Conservation (phyloP, 2,888 invertebrate genomes). For the Standfussiana lucernea region DNA sequence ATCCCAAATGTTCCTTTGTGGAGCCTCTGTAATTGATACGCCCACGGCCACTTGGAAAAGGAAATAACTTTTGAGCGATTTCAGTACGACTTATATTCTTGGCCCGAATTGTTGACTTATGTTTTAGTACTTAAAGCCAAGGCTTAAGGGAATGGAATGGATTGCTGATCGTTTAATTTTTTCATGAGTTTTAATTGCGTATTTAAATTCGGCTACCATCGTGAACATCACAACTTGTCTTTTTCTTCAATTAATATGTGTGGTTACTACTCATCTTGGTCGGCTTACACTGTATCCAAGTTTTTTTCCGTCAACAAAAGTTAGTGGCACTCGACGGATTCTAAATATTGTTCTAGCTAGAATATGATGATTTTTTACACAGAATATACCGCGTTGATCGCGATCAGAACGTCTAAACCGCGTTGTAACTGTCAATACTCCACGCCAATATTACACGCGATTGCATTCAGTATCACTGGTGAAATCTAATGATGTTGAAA, state of each 20-base stretch:
- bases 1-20: conserved; percentile 34
- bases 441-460: background rate
- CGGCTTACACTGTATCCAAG: too few species aligned
- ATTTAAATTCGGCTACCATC: too few species aligned
- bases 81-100: conserved; percentile 25
- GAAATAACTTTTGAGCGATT: conserved; percentile 22
- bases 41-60: conserved; percentile 23
- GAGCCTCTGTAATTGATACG: conserved; percentile 39
- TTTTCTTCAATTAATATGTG: too few species aligned
- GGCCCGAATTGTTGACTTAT: conserved; percentile 10
- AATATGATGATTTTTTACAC: too few species aligned
- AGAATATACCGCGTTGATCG: background rate
- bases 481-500: background rate
- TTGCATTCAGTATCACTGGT: background rate
- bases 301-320: too few species aligned
- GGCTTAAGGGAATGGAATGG: background rate
- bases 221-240: too few species aligned
- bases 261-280: too few species aligned
- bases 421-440: conserved; percentile 3
- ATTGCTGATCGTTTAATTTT: background rate
- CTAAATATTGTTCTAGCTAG: too few species aligned
- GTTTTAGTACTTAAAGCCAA: conserved; percentile 10
- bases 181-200: background rate
- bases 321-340: too few species aligned
- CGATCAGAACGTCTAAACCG: background rate